Evolutionary conservation across 53 echinoderm and acorn worm species (phyloP).

Genomic region (Arbacia lixula): DNA sequence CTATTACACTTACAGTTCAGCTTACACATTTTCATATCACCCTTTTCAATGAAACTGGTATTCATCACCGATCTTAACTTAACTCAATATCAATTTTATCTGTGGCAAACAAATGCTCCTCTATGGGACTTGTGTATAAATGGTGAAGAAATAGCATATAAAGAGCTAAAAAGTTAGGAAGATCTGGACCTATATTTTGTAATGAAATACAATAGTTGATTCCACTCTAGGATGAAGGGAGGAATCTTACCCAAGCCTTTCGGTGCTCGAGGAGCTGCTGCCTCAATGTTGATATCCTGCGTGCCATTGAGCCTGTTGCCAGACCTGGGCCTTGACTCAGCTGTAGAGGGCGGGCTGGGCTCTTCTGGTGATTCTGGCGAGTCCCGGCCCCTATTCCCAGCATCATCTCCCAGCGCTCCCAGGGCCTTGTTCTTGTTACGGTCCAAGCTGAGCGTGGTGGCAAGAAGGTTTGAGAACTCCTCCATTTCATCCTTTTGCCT

Average conservation of each 20-base stretch:
- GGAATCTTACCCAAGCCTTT: conserved; percentile 85
- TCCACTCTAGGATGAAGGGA: too few relatives aligned
- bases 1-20: too few relatives aligned
- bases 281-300: conserved; percentile 75
- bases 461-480: conserved; percentile 87
- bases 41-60: too few relatives aligned
- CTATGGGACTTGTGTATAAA: too few relatives aligned
- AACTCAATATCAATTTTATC: too few relatives aligned
- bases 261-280: conserved; percentile 96
- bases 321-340: conserved; percentile 28
- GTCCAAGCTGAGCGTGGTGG: conserved; percentile 81
- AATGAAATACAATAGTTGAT: too few relatives aligned
- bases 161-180: too few relatives aligned
- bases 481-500: conserved; percentile 92
- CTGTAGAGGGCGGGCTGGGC: conserved; percentile 25
- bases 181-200: too few relatives aligned
- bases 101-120: too few relatives aligned
- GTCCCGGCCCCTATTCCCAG: conserved; percentile 40
- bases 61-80: too few relatives aligned
- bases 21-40: too few relatives aligned
- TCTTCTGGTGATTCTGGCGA: conserved; percentile 56
- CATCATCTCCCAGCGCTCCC: conserved; percentile 5
- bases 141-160: too few relatives aligned
- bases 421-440: conserved; percentile 44
- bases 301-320: conserved; percentile 60